Evolutionary conservation across 2,888 invertebrate species (phyloP), one percentile per base, ranked within the genome.

Genomic region (Schizotus pectinicornis): DNA sequence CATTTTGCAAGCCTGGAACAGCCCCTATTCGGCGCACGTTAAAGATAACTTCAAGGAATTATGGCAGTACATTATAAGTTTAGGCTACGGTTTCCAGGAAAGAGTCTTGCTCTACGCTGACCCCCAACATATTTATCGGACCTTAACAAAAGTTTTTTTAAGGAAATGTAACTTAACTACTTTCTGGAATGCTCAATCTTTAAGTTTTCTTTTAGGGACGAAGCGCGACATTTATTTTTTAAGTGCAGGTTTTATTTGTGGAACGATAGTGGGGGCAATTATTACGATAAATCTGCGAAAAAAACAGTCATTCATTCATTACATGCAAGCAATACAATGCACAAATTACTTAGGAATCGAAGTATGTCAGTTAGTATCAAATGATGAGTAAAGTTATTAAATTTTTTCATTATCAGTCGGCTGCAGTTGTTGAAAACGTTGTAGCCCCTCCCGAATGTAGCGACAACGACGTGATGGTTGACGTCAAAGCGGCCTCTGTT

Each of bases 401-500:
- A 35, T 31, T 30, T 30, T 48, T 39, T 65, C 50, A 53, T 51
- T 72, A 74, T 42, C 64, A 86, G 86, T 81, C 83, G 42, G 81
- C 84, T 38, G 77, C 80, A 38, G 73, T 83, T 61, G 79, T 83
- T 53, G 84, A 86, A 64, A 84, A 84, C 69, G 79, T 79, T 11
- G 77, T 79, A 68, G 81, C 84, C 55, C 86, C 86, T 12, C 75
- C 75, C 37, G 79, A 84, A 41, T 79, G 81, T 64, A 78, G 75
- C 33, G 79, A 83, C 1, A 81, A 85, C 69, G 85, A 86, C 58
- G 76, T 87, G 43, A 72, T 87, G 53, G 80, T 88, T 36, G 83
- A 84, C 79, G 86, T 87, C 1, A 85, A 84, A 75, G 85, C 86
- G 42, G 83, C 84, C 7, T 84, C 86, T 3, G 77, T 88, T 13